Base-by-base conservation (phyloP, 2,113 vertebrate genomes). In the Salminus brasiliensis region DNA sequence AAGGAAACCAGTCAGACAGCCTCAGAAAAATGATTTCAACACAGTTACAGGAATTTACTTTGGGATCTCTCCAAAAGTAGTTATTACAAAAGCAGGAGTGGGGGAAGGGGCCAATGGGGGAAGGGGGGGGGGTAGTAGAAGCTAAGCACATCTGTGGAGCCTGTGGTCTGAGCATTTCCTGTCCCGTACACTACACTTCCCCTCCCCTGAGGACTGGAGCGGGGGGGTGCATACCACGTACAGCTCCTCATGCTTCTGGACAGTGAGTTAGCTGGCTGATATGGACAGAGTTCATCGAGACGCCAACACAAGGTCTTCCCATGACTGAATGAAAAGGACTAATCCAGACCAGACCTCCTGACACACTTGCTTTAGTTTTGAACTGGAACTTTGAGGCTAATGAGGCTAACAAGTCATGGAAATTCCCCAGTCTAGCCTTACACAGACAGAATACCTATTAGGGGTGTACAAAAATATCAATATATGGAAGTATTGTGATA, bases 111-210 rank as follows among this genome's bases (percentile, higher is more conserved):
- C 1, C 21, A 21, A 11, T 13, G 2, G 43, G 18, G 18, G 47
- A 5, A 21, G 27, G 29, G 34, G 47, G 25, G 4, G 27, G 18
- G 49, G 23, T 32, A 16, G n/a, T 32, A 15, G 36, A 27, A 21
- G 15, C 25, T 16, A 0, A 39, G 32, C 67, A 76, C 88, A 89
- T 86, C 86, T 88, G 86, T 49, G 39, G 60, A 36, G 80, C 67
- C 67, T 27, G 52, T 11, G 21, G 10, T 79, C 47, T 45, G 32
- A 67, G 72, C 66, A 72, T 66, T 87, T 88, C 82, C 86, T 82
- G 79, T 74, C 60, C 67, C 34, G 73, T 34, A 78, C 23, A 29
- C n/a, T 34, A 63, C 45, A 78, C 53, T 84, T 81, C 60, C 53
- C 76, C 27, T 72, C 79, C 32, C 69, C 47, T 15, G 60, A 34